Base-by-base conservation (phyloP, 2,113 vertebrate genomes). In the Tylochromis polylepis region DNA sequence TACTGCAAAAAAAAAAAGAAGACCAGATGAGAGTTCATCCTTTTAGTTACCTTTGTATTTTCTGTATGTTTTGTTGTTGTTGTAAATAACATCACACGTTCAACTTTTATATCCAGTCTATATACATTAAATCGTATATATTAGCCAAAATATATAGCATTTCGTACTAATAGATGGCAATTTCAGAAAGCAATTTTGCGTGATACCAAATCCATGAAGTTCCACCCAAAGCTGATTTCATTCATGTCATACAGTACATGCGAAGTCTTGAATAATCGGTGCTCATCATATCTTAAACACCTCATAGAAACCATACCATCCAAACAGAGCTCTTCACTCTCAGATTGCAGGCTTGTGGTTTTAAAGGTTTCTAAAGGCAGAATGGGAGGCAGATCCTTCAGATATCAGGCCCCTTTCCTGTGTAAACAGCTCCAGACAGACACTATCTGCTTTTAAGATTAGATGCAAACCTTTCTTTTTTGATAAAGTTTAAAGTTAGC, bases 341-440 rank as follows among this genome's bases (percentile, higher is more conserved):
- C 67, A 75, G 38, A 70, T 41, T 75, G 67, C 41, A 75, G 67
- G 41, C 67, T 75, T 75, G 41, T 75, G 46, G 41, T 49, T 49
- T 46, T 46, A 46, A 72, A 38, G 22, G 24, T 46, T 75, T 75
- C 41, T 75, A 75, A 75, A 75, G 43, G 67, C 15, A 29, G 67
- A 75, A 75, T 75, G 41, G 67, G 41, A 75, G 67, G 15, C 5
- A 11, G 67, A 49, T 9, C 67, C 67, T 46, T 75, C 41, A 75
- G 41, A 46, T 75, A 29, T 75, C 41, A 49, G 67, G 41, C 24
- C 24, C 67, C 41, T 75, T 49, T 75, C 22, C 67, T 75, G 67
- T 49, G 41, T 11, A 75, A 11, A 22, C 67, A 49, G 24, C 24
- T 75, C 67, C 41, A 75, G 67, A 75, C 41, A 75, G 67, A 75